A percentile compares a stretch with the other conserved stretches of the same genome.
phyloP scores from a whole-genome alignment of 2,113 vertebrate species.

The Pantherophis guttatus region DNA sequence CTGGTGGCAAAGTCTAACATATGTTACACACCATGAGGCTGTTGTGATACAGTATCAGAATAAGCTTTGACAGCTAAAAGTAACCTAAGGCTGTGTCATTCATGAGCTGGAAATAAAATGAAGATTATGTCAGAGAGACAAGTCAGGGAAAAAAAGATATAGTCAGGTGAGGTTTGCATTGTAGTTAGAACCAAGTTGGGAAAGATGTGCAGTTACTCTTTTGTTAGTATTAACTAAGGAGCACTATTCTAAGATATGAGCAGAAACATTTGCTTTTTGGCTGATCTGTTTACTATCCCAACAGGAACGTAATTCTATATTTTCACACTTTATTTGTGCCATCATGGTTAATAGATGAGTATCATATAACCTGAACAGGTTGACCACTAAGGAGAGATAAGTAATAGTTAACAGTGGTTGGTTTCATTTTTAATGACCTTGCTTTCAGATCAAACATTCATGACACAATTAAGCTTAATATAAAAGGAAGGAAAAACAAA shows the following conservation, averaged over 20 bases:
- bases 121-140: not conserved
- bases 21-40: not conserved
- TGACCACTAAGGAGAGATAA: constrained; percentile 17
- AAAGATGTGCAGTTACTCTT: not conserved
- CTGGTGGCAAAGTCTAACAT: not conserved
- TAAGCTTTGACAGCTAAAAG: not conserved
- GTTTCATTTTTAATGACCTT: constrained; percentile 12
- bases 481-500: constrained; percentile 27
- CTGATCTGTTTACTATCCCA: not conserved
- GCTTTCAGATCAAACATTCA: constrained; percentile 47
- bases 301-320: constrained; percentile 37
- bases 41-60: not conserved
- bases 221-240: not conserved
- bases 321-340: constrained; percentile 41
- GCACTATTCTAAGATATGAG: not conserved
- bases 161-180: not conserved
- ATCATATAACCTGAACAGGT: constrained; percentile 29
- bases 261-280: not conserved
- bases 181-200: not conserved
- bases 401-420: not conserved
- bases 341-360: constrained; percentile 38
- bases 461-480: constrained; percentile 26
- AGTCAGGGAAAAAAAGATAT: not conserved
- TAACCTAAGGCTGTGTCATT: not conserved
- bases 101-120: not conserved